phyloP scores from a whole-genome alignment of 2,113 vertebrate genomes.

The Tragulus kanchil region DNA sequence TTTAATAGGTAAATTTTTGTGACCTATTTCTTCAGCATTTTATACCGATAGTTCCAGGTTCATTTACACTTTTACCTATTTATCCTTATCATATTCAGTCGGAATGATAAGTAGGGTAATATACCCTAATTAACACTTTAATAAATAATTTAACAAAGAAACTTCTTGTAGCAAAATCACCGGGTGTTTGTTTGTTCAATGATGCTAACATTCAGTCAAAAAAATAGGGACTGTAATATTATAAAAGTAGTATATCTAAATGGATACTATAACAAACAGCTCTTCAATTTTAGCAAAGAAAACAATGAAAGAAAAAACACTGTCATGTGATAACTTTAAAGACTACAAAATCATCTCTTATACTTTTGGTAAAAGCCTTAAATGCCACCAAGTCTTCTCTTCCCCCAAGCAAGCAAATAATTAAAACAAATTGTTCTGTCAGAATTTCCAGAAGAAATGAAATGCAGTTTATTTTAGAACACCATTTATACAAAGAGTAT shows the following conservation, averaged over 20 bases:
- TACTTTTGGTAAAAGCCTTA: conserved; percentile 32
- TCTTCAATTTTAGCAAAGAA: conserved; percentile 38
- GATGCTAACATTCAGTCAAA: conserved; percentile 33
- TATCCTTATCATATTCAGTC: background rate
- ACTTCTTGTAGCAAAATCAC: conserved; percentile 5
- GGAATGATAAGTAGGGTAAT: background rate
- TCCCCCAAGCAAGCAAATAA: background rate
- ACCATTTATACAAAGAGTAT: background rate
- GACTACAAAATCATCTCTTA: conserved; percentile 32
- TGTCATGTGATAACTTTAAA: conserved; percentile 39
- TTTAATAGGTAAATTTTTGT: background rate
- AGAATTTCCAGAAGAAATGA: conserved; percentile 44
- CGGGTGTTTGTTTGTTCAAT: conserved; percentile 42
- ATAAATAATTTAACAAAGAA: conserved; percentile 57
- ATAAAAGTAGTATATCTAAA: conserved; percentile 10
- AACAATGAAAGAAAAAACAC: conserved; percentile 49
- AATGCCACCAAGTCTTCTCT: conserved; percentile 54
- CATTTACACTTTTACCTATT: background rate
- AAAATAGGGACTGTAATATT: background rate
- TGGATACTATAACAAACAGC: conserved; percentile 17
- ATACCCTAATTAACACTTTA: background rate
- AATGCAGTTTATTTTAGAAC: conserved; percentile 35
- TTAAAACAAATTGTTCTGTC: conserved; percentile 68
- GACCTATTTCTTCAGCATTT: background rate
- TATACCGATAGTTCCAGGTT: background rate